Base-by-base conservation (phyloP, 2,113 vertebrate genomes). In the Dipodomys spectabilis region DNA sequence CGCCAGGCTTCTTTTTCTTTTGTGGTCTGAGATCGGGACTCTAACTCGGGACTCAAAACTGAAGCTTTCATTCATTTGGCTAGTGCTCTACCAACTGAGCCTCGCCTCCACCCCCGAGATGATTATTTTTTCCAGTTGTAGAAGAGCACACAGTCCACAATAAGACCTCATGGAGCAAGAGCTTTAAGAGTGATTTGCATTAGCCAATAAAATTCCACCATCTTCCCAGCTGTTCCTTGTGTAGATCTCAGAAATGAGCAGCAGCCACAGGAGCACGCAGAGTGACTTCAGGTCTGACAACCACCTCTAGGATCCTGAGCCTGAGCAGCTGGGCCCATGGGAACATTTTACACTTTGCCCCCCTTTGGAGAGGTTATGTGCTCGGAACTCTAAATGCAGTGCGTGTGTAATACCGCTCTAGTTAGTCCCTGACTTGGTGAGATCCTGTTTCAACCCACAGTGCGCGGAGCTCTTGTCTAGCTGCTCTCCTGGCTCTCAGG, bases 341-440 rank as follows among this genome's bases (percentile, higher is more conserved):
- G 22, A 72, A 91, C 18, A 32, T 35, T 4, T 20, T 39, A 39
- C 39, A 35, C 49, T 39, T 39, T 23, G 35, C 49, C 82, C 73
- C 39, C 45, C 62, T 73, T 27, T 83, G 28, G 83, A 92, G 23
- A 35, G 39, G 18, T 22, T n/a, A 15, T 11, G 20, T 67, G n/a
- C 94, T 94, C 80, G 86, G 62, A 88, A 95, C 71, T 85, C 88
- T 65, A 35, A 88, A n/a, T 86, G 91, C 39, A 6, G 39, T 39
- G 39, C 5, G 39, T 39, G 39, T 39, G 39, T 39, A 39, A 39
- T 39, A 39, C 39, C 39, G 39, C 6, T 57, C 84, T 60, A 82
- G 72, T 86, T 44, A 75, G 91, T 69, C 73, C 28, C 89, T 85
- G 45, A 81, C 28, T 88, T 74, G 65, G 16, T 80, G 71, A 81